A percentile compares a stretch with the other conserved stretches of the same genome.
phyloP scores from a whole-genome alignment of 2,113 vertebrate genomes.

The Rhagologus leucostigma region DNA sequence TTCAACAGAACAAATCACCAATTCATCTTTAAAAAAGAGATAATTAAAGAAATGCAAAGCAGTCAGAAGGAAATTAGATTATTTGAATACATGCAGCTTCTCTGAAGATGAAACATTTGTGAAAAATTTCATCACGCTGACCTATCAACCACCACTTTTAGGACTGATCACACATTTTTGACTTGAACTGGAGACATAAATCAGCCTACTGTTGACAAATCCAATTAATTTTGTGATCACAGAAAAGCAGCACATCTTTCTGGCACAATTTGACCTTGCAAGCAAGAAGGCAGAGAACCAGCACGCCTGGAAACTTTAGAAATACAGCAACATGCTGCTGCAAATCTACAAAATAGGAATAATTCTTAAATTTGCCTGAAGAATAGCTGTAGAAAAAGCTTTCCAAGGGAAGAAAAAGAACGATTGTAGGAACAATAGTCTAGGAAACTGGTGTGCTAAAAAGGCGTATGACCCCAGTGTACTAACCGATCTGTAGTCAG shows the following conservation, averaged over 20 bases:
- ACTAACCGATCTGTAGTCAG: not conserved
- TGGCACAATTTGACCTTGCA: not conserved
- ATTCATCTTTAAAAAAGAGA: not conserved
- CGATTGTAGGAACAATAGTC: fast-evolving
- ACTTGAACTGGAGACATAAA: not conserved
- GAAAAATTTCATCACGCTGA: not conserved
- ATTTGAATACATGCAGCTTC: not conserved
- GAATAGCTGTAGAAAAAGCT: not conserved
- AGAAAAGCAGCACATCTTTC: not conserved
- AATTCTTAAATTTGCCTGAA: not conserved
- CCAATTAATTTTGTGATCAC: not conserved
- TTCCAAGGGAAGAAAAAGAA: not conserved
- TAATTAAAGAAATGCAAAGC: not conserved
- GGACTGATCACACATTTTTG: not conserved
- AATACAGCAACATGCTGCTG: not conserved
- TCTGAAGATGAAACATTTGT: not conserved
- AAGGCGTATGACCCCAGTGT: not conserved
- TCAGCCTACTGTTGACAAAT: not conserved
- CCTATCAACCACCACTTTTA: not conserved
- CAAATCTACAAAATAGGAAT: not conserved
- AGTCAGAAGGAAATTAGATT: not conserved
- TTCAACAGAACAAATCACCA: not conserved
- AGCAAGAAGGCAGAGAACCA: not conserved
- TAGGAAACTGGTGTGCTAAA: not conserved
- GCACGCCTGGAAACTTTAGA: not conserved